Evolutionary conservation across 2,113 vertebrate species (phyloP).

Genomic region (Poeciliopsis turrubarensis): DNA sequence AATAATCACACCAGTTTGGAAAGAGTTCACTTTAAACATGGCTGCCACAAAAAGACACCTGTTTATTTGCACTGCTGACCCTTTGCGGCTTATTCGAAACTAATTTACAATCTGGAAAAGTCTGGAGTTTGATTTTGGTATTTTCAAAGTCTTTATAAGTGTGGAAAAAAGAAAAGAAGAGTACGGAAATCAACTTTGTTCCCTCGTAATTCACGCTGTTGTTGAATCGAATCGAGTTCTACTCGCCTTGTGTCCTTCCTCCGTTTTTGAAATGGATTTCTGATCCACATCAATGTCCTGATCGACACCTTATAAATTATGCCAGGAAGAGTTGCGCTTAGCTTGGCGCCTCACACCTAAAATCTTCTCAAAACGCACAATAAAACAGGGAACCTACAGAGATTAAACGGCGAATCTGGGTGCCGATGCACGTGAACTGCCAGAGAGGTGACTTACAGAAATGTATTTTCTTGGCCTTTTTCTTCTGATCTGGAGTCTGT

Average conservation of each 20-base stretch:
- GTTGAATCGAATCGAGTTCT: too few species aligned
- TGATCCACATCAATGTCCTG: not conserved
- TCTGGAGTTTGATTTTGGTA: not conserved
- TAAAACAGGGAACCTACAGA: too few species aligned
- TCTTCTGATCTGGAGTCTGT: constrained; percentile 24
- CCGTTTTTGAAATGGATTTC: too few species aligned
- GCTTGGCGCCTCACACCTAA: too few species aligned
- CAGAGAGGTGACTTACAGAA: constrained; percentile 44
- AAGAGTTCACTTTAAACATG: not conserved
- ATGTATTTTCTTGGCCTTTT: constrained; percentile 29
- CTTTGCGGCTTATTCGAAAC: not conserved
- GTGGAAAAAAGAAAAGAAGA: not conserved
- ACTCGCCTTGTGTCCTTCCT: too few species aligned
- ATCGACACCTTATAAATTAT: not conserved
- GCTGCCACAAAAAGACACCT: not conserved
- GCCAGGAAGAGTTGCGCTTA: too few species aligned
- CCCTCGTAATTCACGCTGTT: too few species aligned
- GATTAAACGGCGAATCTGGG: too few species aligned
- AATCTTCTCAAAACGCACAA: too few species aligned
- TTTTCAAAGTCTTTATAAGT: not conserved
- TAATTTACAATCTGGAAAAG: not conserved
- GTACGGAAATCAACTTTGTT: not conserved
- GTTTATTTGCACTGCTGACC: not conserved
- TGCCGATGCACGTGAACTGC: not conserved
- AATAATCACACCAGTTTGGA: not conserved